These are phyloP conservation scores for Bicyclus anynana DNA, from an alignment of 1,140 invertebrate genomes.

Conservation along the genomic window DNA sequence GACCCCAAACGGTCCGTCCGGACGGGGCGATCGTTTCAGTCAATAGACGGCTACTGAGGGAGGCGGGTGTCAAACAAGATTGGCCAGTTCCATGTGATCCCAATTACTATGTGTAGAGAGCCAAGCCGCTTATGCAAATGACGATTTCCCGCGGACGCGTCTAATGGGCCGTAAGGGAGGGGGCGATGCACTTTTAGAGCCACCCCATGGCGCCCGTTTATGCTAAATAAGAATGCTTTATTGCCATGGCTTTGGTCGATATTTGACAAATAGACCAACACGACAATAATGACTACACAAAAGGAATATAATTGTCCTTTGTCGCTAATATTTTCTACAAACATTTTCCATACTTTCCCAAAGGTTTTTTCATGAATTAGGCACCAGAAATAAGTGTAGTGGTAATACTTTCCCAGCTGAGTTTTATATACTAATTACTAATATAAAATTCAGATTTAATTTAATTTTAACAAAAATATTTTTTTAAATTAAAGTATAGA, in stretches of 20 bases:
- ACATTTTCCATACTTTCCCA: too few species aligned
- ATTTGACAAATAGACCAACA: background rate
- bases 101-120: conserved; percentile 70
- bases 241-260: background rate
- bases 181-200: conserved; percentile 58
- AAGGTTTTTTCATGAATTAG: too few species aligned
- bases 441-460: too few species aligned
- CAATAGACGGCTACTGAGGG: conserved; percentile 23
- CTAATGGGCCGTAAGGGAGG: conserved; percentile 63
- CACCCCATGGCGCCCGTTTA: background rate
- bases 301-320: too few species aligned
- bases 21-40: conserved; percentile 19
- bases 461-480: too few species aligned
- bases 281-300: too few species aligned
- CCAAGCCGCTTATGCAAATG: conserved; percentile 75
- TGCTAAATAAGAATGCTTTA: conserved; percentile 2
- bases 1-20: conserved; percentile 29
- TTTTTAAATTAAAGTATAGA: too few species aligned
- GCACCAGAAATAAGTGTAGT: too few species aligned
- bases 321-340: too few species aligned
- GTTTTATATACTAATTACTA: too few species aligned
- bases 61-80: conserved; percentile 36
- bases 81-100: conserved; percentile 61
- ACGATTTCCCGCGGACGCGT: conserved; percentile 67
- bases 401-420: too few species aligned